A percentile compares a stretch with the other conserved stretches of the same genome.
Conservation (phyloP, 2,888 invertebrate species). For the Drosophila pseudotalamancana region DNA sequence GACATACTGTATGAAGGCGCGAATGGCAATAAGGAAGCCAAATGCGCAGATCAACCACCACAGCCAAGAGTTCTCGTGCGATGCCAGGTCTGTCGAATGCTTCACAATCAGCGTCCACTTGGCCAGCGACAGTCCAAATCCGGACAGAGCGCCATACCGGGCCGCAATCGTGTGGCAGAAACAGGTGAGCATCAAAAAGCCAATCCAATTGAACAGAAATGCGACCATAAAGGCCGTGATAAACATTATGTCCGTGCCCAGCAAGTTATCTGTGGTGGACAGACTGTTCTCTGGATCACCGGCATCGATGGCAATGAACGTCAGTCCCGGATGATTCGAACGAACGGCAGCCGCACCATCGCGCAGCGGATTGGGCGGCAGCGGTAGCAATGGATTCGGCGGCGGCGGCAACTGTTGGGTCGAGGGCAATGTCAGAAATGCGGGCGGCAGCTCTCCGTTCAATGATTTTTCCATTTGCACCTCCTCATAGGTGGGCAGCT, state of each 20-base stretch:
- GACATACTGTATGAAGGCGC: slow-evolving; percentile 94
- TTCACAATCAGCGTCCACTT: slow-evolving; percentile 98
- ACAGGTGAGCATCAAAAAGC: slow-evolving; percentile 95
- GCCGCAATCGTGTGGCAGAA: slow-evolving; percentile 97
- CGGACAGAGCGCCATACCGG: slow-evolving; percentile 95
- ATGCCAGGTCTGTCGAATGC: slow-evolving; percentile 93
- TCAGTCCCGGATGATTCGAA: slow-evolving; percentile 86
- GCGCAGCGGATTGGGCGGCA: slow-evolving; percentile 77
- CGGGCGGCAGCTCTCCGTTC: slow-evolving; percentile 88
- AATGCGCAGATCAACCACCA: slow-evolving; percentile 97
- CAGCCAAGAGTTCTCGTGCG: slow-evolving; percentile 94
- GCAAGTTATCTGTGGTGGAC: slow-evolving; percentile 91
- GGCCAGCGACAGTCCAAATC: slow-evolving; percentile 95
- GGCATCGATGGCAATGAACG: slow-evolving; percentile 90
- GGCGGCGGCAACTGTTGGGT: slow-evolving; percentile 78
- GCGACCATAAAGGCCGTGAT: slow-evolving; percentile 97
- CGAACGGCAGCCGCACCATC: slow-evolving; percentile 62
- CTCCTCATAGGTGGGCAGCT: slow-evolving; percentile 95
- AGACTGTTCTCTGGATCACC: slow-evolving; percentile 89
- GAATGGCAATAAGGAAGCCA: slow-evolving; percentile 93
- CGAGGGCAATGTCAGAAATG: slow-evolving; percentile 78
- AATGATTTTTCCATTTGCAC: slow-evolving; percentile 94
- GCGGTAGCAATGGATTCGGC: slow-evolving; percentile 80
- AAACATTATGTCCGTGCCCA: slow-evolving; percentile 97
- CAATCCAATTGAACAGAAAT: slow-evolving; percentile 98